Base-by-base conservation (phyloP, 2,888 invertebrate species). In the Pachycephus smyrnensis region DNA sequence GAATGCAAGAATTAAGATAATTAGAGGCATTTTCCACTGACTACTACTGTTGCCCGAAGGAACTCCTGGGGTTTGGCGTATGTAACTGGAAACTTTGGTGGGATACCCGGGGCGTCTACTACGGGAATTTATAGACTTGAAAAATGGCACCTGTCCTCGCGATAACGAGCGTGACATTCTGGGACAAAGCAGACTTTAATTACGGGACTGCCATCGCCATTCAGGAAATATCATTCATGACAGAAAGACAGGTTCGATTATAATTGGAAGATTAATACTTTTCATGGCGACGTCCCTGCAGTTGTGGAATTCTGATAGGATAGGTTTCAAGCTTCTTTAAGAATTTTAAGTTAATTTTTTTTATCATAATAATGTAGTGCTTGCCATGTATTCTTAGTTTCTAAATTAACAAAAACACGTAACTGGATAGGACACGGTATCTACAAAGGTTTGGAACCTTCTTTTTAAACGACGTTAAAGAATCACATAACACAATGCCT, bases 11-110 rank as follows among this genome's bases (percentile, higher is more conserved):
- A 71, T 32, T 71, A 33, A 71, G 71, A 71, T 71, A 71, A 71
- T 71, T 71, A 31, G 32, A 71, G 71, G 1, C 71, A 71, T 71
- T 71, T 71, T 31, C 71, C 31, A 71, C 71, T 71, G 32, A 71
- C 71, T 32, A 69, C 69, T 32, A 31, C 32, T 23, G 32, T 71
- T 33, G 31, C 15, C 4, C 12, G 9, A 71, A 71, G 9, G 31
- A 31, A 71, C 71, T 71, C 32, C 55, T 23, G 55, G 55, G 55
- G 55, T 9, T 55, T 23, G 6, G 55, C 23, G 55, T 55, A 55
- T 55, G 55, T 55, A 55, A 55, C 55, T 55, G 9, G 23, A 55
- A 55, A 55, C 55, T 55, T 55, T 55, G 23, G 9, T 9, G 23
- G 55, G 23, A 55, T 55, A 55, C 55, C 55, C 23, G 55, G 55